Percentiles rank a stretch among this genome's conserved stretches.
Conservation (phyloP, 2,888 invertebrate species). For the Andrena trimmerana region DNA sequence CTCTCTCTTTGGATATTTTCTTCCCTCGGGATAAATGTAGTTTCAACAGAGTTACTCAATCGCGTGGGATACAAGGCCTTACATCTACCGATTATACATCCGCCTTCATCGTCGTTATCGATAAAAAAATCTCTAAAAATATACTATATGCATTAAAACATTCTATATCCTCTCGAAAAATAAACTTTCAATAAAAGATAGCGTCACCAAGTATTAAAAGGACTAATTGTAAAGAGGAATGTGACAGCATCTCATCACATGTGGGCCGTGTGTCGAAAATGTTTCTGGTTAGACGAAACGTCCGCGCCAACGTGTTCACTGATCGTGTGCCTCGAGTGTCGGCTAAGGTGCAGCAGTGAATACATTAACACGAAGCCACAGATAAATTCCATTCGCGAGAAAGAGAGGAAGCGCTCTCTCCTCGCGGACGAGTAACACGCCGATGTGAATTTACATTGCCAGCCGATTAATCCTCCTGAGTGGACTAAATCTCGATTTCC, state of each 20-base stretch:
- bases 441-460: slow-evolving; percentile 40
- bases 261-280: slow-evolving; percentile 47
- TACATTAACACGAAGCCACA: slow-evolving; percentile 26
- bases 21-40: slow-evolving; percentile 30
- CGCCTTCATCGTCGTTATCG: slow-evolving; percentile 58
- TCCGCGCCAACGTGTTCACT: slow-evolving; percentile 40
- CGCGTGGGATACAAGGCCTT: slow-evolving; percentile 55
- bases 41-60: slow-evolving; percentile 45
- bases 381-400: slow-evolving; percentile 8
- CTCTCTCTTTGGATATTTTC: slow-evolving; percentile 6
- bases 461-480: slow-evolving; percentile 64
- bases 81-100: slow-evolving; percentile 68
- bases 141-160: slow-evolving; percentile 79
- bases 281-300: slow-evolving; percentile 37
- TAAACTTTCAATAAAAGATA: slow-evolving; percentile 71
- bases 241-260: slow-evolving; percentile 71
- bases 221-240: slow-evolving; percentile 68
- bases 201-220: slow-evolving; percentile 52
- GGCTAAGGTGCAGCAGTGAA: slow-evolving; percentile 25
- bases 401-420: not conserved
- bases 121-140: slow-evolving; percentile 82
- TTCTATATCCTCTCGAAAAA: slow-evolving; percentile 76
- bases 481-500: slow-evolving; percentile 72
- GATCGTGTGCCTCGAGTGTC: not conserved
- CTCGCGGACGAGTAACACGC: slow-evolving; percentile 9